Percentiles rank a stretch among this genome's conserved stretches.
Evolutionary conservation across 1,140 invertebrate genomes (phyloP).

Genomic region (Matsumurasca onukii): DNA sequence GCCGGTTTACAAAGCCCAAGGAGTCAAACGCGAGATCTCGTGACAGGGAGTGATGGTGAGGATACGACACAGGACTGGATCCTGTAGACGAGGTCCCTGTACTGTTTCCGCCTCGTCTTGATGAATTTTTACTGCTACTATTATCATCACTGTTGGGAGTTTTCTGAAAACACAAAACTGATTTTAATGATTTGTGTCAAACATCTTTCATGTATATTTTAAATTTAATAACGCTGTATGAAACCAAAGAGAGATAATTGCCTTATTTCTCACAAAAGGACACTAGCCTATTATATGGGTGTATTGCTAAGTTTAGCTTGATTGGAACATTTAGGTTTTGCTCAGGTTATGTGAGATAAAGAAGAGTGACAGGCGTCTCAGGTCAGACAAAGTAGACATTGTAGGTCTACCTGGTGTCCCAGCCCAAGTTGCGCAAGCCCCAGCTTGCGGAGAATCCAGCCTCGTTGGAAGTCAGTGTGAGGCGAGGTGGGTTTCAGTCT

Average conservation of each 20-base stretch:
- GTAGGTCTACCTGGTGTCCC: background rate
- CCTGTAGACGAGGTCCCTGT: conserved; percentile 10
- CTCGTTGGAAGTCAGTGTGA: background rate
- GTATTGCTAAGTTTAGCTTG: too few relatives aligned
- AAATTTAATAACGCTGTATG: too few relatives aligned
- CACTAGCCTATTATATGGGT: too few relatives aligned
- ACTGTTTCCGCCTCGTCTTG: background rate
- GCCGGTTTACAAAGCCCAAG: conserved; percentile 19
- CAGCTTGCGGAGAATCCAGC: background rate
- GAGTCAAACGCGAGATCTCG: conserved; percentile 33
- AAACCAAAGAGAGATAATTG: too few relatives aligned
- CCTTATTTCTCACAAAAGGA: too few relatives aligned
- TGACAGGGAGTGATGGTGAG: background rate
- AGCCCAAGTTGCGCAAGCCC: background rate
- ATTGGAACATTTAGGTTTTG: too few relatives aligned
- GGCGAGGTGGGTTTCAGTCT: background rate
- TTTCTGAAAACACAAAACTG: background rate
- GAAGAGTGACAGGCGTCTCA: too few relatives aligned
- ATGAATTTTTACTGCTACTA: conserved; percentile 1
- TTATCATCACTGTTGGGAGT: conserved; percentile 2
- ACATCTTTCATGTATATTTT: too few relatives aligned
- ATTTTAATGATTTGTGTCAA: background rate
- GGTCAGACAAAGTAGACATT: too few relatives aligned
- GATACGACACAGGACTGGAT: conserved; percentile 19
- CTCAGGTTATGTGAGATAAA: too few relatives aligned